These are phyloP conservation scores for Siphonodentalium dalli DNA, from an alignment of 2,888 invertebrate species.

Conservation along the genomic window DNA sequence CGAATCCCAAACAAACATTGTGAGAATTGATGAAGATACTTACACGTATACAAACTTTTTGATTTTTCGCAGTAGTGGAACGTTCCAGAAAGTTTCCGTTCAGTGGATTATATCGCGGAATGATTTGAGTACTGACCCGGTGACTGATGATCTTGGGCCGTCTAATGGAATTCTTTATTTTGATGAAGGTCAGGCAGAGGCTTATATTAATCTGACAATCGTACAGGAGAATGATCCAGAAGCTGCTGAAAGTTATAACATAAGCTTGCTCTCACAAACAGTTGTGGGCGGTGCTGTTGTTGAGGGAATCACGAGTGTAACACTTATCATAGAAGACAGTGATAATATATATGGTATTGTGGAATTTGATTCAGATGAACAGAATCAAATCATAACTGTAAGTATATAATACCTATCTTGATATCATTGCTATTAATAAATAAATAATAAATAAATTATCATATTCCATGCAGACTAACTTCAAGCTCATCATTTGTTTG, in stretches of 20 bases:
- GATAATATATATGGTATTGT: constrained; percentile 59
- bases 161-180: constrained; percentile 37
- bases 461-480: too few species aligned
- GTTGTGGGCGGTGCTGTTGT: constrained; percentile 51
- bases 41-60: constrained; percentile 33
- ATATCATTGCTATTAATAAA: too few species aligned
- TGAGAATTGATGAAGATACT: constrained; percentile 46
- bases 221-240: constrained; percentile 51
- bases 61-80: constrained; percentile 44
- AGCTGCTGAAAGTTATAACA: constrained; percentile 47
- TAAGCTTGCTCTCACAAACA: constrained; percentile 40
- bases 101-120: constrained; percentile 47
- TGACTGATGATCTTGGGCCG: constrained; percentile 29
- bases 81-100: constrained; percentile 53
- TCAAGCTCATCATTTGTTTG: too few species aligned
- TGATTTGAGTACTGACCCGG: too few species aligned
- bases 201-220: constrained; percentile 39
- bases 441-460: too few species aligned
- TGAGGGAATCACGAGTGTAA: constrained; percentile 41
- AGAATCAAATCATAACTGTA: constrained; percentile 51
- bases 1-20: constrained; percentile 22
- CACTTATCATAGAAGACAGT: constrained; percentile 58
- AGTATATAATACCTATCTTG: too few species aligned
- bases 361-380: constrained; percentile 40
- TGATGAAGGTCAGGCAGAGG: constrained; percentile 35